Base-by-base conservation (phyloP, 1,140 invertebrate species). In the Neotoxoptera formosana region DNA sequence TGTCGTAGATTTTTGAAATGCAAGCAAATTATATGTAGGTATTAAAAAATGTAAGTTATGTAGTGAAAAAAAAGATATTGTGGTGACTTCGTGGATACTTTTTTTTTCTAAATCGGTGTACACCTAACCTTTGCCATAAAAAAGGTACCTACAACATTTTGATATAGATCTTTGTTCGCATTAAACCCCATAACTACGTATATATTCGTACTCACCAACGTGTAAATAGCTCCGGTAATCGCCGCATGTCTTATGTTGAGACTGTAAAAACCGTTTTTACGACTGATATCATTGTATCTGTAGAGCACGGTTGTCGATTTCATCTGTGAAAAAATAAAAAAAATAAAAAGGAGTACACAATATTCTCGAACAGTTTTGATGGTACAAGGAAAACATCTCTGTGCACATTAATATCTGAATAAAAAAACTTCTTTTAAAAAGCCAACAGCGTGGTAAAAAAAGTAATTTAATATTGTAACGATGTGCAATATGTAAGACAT, bases 231-330 rank as follows among this genome's bases (percentile, higher is more conserved):
- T 95, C 96, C 96, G 94, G 96, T 96, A 95, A 97, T 96, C 90
- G 97, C 96, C 94, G 96, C 96, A 95, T 97, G 96, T 95, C 96
- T 96, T 94, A 96, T 96, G 95, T 97, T 96, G 94, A 96, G 95
- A 94, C 96, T 95, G 94, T 96, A 96, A 95, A 96, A 96, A 91
- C 95, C 95, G 93, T 95, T 95, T 81, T 86, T 87, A 93, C 95
- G 94, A 94, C 87, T 90, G 25, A 90, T 81, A 90, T 93, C 95
- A 94, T 96, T 95, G 93, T 95, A 95, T 93, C 95, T 95, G 95
- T 96, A 96, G 84, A 96, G 94, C 90, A 95, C 95, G 87, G 95
- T 95, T 94, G 95, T 95, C 36, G 93, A 94, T 84, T 89, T 76
- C 81, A 93, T 93, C 91, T 93, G 48, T 8, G 20, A 86, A 86